Percentiles rank a stretch among this genome's conserved stretches.
Conservation (phyloP, 92 coral and sea anemone species). For the Palythoa caribaeorum region DNA sequence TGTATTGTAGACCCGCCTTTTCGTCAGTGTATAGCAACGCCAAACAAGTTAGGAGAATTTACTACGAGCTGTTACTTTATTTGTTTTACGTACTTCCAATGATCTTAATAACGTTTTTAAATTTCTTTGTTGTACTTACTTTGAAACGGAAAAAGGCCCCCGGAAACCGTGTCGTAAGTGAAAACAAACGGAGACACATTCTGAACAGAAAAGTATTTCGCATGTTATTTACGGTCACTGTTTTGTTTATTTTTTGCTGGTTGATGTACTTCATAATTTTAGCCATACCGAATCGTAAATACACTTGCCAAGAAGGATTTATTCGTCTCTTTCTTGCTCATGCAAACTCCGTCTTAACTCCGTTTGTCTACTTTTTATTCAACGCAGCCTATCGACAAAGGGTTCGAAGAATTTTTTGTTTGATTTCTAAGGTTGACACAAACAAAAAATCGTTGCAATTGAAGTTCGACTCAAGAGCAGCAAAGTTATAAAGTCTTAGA, state of each 20-base stretch:
- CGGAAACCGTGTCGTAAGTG: background rate
- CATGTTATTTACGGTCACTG: background rate
- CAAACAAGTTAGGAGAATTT: background rate
- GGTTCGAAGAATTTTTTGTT: background rate
- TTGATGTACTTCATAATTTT: slow-evolving; percentile 14
- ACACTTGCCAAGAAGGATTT: background rate
- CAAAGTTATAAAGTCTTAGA: too few relatives aligned
- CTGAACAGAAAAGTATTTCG: slow-evolving; percentile 15
- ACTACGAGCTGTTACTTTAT: slow-evolving; percentile 5
- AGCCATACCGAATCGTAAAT: background rate
- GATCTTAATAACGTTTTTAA: background rate
- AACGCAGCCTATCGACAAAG: background rate
- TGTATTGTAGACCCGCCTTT: background rate
- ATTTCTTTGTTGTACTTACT: background rate
- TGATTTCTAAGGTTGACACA: too few relatives aligned
- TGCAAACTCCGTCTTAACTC: slow-evolving; percentile 14
- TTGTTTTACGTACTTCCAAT: background rate
- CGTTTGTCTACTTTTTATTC: slow-evolving; percentile 8
- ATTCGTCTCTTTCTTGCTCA: slow-evolving; percentile 11
- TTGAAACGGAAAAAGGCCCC: background rate
- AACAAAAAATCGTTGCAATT: too few relatives aligned
- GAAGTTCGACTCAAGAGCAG: too few relatives aligned
- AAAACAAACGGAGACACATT: background rate
- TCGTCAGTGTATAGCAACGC: background rate
- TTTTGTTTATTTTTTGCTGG: slow-evolving; percentile 19